Percentiles rank a stretch among this genome's conserved stretches.
Evolutionary conservation across 2,113 vertebrate species (phyloP).

Genomic region (Entelurus aequoreus): DNA sequence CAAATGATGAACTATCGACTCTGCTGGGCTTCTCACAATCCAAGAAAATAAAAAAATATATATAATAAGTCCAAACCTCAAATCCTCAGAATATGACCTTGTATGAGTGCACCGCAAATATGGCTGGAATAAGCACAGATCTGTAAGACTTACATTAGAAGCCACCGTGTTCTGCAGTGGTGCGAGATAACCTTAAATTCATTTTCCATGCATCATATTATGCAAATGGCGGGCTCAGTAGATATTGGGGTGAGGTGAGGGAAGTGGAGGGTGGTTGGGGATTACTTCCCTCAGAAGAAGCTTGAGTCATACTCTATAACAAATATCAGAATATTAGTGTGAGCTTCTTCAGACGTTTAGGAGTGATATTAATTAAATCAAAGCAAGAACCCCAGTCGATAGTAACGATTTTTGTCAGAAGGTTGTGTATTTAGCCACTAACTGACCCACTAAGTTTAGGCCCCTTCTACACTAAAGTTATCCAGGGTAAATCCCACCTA

Average conservation of each 20-base stretch:
- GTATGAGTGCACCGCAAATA: slow-evolving; percentile 10
- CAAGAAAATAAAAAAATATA: slow-evolving; percentile 19
- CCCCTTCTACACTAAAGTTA: no score
- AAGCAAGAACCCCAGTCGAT: no score
- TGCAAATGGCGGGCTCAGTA: neutral
- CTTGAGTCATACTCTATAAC: neutral
- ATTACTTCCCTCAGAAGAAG: slow-evolving; percentile 1
- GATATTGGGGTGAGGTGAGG: neutral
- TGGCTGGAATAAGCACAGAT: slow-evolving; percentile 13
- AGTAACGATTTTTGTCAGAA: no score
- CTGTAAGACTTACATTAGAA: slow-evolving; percentile 22
- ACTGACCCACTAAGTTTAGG: no score
- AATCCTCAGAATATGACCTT: slow-evolving; percentile 1
- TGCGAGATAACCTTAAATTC: slow-evolving; percentile 20
- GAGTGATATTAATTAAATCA: no score
- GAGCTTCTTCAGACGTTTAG: no score
- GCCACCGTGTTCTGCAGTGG: neutral
- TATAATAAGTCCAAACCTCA: slow-evolving; percentile 18
- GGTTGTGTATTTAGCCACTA: no score
- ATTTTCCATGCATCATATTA: neutral
- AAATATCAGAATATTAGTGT: no score
- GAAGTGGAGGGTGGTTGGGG: neutral
- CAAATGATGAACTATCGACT: slow-evolving; percentile 32
- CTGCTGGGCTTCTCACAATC: slow-evolving; percentile 18
- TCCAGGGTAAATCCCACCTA: no score